A percentile compares a stretch with the other conserved stretches of the same genome.
Conservation (phyloP, 2,888 invertebrate genomes). For the Anoplius nigerrimus region DNA sequence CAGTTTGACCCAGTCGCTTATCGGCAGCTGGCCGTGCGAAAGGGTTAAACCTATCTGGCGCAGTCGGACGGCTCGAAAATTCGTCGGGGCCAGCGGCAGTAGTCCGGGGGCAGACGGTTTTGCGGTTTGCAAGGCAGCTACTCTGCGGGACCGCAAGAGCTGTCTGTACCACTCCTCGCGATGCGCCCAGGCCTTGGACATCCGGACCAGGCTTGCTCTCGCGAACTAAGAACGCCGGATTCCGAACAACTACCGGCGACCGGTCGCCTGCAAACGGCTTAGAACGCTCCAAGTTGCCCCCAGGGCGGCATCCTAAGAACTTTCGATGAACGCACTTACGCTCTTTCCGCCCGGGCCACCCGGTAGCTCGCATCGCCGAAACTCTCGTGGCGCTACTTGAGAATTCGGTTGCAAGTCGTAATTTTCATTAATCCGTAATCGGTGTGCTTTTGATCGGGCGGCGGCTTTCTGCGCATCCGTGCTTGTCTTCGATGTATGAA, state of each 20-base stretch:
- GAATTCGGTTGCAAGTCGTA: no score
- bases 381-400: no score
- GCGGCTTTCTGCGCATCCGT: no score
- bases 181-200: slow-evolving; percentile 19
- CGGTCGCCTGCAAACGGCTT: slow-evolving; percentile 13
- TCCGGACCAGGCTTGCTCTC: slow-evolving; percentile 23
- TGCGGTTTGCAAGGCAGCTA: slow-evolving; percentile 29
- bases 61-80: slow-evolving; percentile 26
- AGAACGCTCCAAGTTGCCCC: slow-evolving; percentile 30
- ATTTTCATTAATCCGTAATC: no score
- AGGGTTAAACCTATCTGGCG: slow-evolving; percentile 17
- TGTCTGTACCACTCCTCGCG: slow-evolving; percentile 21
- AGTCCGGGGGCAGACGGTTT: slow-evolving; percentile 31
- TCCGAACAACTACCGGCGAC: slow-evolving; percentile 31
- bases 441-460: no score
- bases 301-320: slow-evolving; percentile 28
- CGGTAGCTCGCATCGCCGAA: no score
- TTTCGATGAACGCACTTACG: no score
- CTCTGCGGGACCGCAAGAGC: slow-evolving; percentile 27
- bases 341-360: no score
- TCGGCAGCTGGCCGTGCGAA: no score
- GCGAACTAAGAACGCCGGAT: slow-evolving; percentile 39
- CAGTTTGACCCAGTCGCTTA: no score
- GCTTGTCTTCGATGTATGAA: no score
- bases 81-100: slow-evolving; percentile 16